Evolutionary conservation across 2,113 vertebrate species (phyloP), one percentile per base, ranked within the genome.

Genomic region (Pelusios castaneus): DNA sequence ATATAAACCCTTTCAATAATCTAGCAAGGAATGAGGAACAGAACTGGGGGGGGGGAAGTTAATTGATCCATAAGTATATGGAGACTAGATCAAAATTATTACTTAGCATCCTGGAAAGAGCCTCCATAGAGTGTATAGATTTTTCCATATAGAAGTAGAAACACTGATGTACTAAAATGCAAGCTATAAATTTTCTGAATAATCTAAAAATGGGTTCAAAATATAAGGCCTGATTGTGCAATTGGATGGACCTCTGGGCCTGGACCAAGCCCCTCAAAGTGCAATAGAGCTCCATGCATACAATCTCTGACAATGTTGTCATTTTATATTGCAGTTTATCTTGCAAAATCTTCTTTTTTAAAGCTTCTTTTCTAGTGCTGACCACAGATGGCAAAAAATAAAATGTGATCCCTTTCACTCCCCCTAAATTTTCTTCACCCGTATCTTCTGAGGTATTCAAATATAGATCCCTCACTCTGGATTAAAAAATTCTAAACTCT

Each of bases 111-210:
- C 3, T 54, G 25, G 2, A 55, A 31, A 80, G 79, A 85, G 54
- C 1, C 1, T 89, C 2, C 54, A 1, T 52, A 6, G 29, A 63
- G 4, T 47, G 0, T 1, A 2, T 27, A 83, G 16, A 29, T 1
- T 41, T 67, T 45, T 78, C 14, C 82, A 3, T 63, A 16, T 16
- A 2, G 3, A 0, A 80, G 75, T 93, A 85, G 2, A 73, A 91
- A 80, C 29, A 58, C 11, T 89, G 88, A 45, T 87, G 78, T 82
- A 84, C 31, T 54, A 21, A 6, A 82, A 41, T 10, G 85, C 73
- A 10, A 80, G 2, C 19, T 78, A 9, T 82, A 83, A 85, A 83
- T 56, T 7, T 67, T 25, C 4, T n/a, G 21, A 85, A 82, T 13
- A 7, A 16, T 10, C 12, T 54, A 24, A 80, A 80, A 2, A 2